Evolutionary conservation across 2,888 invertebrate genomes (phyloP).

Genomic region (Candidula unifasciata): DNA sequence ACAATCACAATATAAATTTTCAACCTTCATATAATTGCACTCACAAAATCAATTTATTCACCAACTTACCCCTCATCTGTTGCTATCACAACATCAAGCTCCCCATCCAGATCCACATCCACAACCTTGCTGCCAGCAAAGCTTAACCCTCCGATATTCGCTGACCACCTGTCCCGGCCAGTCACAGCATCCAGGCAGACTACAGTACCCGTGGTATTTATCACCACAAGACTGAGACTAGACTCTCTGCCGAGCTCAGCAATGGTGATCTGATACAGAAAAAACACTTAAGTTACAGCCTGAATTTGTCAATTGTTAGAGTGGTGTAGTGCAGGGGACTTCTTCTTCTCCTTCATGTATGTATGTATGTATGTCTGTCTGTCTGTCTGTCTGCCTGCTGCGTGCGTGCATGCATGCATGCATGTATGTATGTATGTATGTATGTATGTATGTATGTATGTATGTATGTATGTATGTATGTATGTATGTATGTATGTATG

Average conservation of each 20-base stretch:
- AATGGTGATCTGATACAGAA: constrained; percentile 67
- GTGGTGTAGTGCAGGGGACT: too few relatives aligned
- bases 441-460: too few relatives aligned
- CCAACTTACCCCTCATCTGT: constrained; percentile 70
- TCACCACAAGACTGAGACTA: constrained; percentile 67
- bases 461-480: too few relatives aligned
- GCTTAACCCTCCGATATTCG: constrained; percentile 63
- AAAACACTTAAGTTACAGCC: too few relatives aligned
- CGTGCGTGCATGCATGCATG: too few relatives aligned
- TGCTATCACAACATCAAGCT: constrained; percentile 69
- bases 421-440: too few relatives aligned
- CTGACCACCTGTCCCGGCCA: constrained; percentile 68
- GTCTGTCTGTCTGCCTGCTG: too few relatives aligned
- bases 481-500: too few relatives aligned
- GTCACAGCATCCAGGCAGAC: constrained; percentile 62
- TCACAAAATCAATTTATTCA: not conserved
- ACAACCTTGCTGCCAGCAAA: constrained; percentile 68
- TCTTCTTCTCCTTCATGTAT: too few relatives aligned
- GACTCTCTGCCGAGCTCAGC: constrained; percentile 70
- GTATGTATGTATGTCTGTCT: too few relatives aligned
- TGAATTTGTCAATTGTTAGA: too few relatives aligned
- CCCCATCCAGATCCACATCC: constrained; percentile 68
- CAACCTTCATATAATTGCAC: not conserved
- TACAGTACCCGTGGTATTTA: constrained; percentile 72
- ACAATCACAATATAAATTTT: not conserved